These are phyloP conservation scores for Tychaedon coryphoeus DNA, from an alignment of 2,113 vertebrate genomes.

Conservation along the genomic window DNA sequence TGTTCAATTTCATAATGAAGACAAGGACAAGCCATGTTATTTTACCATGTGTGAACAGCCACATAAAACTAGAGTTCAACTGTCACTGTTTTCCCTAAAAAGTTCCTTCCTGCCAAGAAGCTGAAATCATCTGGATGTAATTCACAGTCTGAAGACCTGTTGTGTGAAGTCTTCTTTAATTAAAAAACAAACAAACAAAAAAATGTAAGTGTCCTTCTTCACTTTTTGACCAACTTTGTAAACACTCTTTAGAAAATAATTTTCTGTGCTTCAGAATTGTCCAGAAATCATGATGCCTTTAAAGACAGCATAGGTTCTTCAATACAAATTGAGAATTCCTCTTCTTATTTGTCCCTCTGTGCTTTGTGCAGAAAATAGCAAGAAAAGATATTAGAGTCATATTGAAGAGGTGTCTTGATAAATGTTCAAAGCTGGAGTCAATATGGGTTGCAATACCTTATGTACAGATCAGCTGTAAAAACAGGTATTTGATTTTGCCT, in stretches of 20 bases:
- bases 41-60: not conserved
- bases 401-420: fast-evolving
- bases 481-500: not conserved
- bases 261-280: not conserved
- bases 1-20: not conserved
- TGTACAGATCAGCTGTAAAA: not conserved
- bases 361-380: not conserved
- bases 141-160: not conserved
- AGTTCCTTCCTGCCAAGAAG: not conserved
- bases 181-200: not conserved
- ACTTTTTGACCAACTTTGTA: not conserved
- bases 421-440: not conserved
- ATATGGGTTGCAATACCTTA: not conserved
- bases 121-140: conserved; percentile 15
- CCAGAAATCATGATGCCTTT: not conserved
- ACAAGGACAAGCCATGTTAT: not conserved
- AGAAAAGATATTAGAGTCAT: not conserved
- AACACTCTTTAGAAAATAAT: not conserved
- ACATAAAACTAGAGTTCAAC: not conserved
- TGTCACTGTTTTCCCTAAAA: not conserved
- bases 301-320: not conserved
- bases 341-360: not conserved
- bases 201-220: not conserved
- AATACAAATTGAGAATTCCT: not conserved
- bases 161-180: not conserved